A percentile compares a stretch with the other conserved stretches of the same genome.
These are phyloP conservation scores for Danio jaintianensis DNA, from an alignment of 2,797 vertebrate genomes.

Conservation along the genomic window DNA sequence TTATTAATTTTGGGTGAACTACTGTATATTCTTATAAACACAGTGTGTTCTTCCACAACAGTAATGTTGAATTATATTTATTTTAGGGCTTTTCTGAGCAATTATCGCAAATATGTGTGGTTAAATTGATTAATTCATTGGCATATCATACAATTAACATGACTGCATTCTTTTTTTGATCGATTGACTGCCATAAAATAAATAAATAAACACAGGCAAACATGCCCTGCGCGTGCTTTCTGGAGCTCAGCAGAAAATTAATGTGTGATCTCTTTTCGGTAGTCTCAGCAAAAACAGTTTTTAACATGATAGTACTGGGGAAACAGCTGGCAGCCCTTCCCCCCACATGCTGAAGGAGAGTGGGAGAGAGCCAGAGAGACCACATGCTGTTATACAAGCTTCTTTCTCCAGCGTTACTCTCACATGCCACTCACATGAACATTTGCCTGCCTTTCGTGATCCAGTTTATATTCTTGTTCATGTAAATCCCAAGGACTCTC, in stretches of 20 bases:
- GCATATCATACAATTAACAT: not conserved
- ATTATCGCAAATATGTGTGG: not conserved
- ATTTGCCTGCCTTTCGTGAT: constrained; percentile 45
- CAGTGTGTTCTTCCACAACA: too few species aligned
- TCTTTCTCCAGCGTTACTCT: constrained; percentile 50
- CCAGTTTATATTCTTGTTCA: constrained; percentile 23
- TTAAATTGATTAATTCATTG: not conserved
- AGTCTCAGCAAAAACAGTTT: constrained; percentile 63
- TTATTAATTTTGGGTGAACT: too few species aligned
- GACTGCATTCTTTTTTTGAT: not conserved
- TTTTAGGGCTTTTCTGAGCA: not conserved
- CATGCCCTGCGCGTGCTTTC: constrained; percentile 37
- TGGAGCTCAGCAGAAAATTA: constrained; percentile 57
- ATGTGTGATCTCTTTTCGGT: constrained; percentile 55
- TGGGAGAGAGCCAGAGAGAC: constrained; percentile 30
- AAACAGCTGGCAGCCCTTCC: constrained; percentile 65
- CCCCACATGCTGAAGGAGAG: constrained; percentile 45
- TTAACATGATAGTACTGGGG: constrained; percentile 53
- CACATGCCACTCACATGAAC: constrained; percentile 52
- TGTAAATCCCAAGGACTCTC: not conserved
- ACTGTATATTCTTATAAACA: too few species aligned
- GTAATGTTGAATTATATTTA: too few species aligned
- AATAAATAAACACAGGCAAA: constrained; percentile 9
- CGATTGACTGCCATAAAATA: not conserved
- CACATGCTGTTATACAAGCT: constrained; percentile 60